Evolutionary conservation across 2,888 invertebrate genomes (phyloP), one percentile per base, ranked within the genome.

Genomic region (Leptothorax acervorum): DNA sequence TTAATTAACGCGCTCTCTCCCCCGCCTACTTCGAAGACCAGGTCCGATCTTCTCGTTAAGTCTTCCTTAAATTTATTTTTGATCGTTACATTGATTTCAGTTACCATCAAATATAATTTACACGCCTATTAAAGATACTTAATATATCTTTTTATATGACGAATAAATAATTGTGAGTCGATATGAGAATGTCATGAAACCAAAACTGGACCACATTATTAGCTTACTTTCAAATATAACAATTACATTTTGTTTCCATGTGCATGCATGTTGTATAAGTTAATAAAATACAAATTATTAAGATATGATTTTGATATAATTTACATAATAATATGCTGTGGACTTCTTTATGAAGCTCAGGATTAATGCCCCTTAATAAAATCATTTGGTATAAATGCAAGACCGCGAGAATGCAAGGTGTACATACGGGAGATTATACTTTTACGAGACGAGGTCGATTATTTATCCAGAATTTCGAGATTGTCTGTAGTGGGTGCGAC

Each of bases 391-490:
- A 60, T 15, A 1, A 28, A 15, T 48, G 48, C 12, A 76, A 78
- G 11, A 78, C 23, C 23, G 55, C 9, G n/a, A 28, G 31, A 79
- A 48, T 12, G 35, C n/a, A 55, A 65, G n/a, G n/a, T 35, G 35
- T 51, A 23, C 11, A 71, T 73, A 73, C 15, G 57, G 0, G 8
- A 53, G 60, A 60, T 68, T 18, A 42, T 60, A 78, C 75, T 68
- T 71, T 74, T 63, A 18, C 62, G 18, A n/a, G 39, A 42, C 12
- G 39, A 23, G 23, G 51, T n/a, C 28, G 57, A 48, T 81, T 89
- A 75, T 88, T 90, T 89, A 84, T 76, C 15, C 71, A 75, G 81
- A 89, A 85, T 76, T 85, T 83, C 74, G 48, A 81, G 75, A 85
- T 68, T 68, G 71, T 71, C 53, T 57, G 62, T 66, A 63, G 75